Base-by-base conservation (phyloP, 2,797 vertebrate genomes). In the Tenualosa thibaudeaui region DNA sequence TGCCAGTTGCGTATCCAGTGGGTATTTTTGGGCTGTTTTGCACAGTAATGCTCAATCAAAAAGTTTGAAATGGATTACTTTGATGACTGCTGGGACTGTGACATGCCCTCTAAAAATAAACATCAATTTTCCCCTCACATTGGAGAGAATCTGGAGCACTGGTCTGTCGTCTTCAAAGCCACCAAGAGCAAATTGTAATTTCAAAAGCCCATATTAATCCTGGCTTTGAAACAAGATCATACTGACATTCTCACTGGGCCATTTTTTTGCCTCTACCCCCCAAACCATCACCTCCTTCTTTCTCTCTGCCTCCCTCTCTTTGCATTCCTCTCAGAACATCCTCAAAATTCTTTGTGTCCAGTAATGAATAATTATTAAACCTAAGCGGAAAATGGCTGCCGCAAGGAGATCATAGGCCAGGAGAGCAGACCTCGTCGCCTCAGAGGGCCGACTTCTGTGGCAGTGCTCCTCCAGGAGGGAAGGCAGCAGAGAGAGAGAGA, bases 91-190 rank as follows among this genome's bases (percentile, higher is more conserved):
- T 84, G 81, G 62, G 71, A 86, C 60, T 85, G 88, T 84, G 86
- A 71, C 54, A 13, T 82, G 81, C 60, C 78, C 84, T 87, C 87
- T 88, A 90, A 88, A 89, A 91, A 91, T 89, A 91, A 89, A 88
- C 84, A 82, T 75, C 62, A 54, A 75, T 87, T 87, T 83, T 86
- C 81, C 81, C 71, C 71, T 78, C 71, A 51, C 82, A 86, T 84
- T 82, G 86, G 83, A 86, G 82, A 40, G 3, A 75, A 86, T 84
- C 24, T 86, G 83, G 78, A 87, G 82, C 56, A n/a, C 46, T 83
- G 3, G 84, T 56, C 22, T 4, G 40, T 85, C 75, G 22, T 82
- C 86, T 89, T 88, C 88, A 82, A 84, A 86, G 86, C 83, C 56
- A 19, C 50, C 10, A 81, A 62, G 84, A 85, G 85, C 58, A 83